These are phyloP conservation scores for Brachynemurus nebulosus DNA, from an alignment of 2,888 invertebrate species.

Conservation along the genomic window DNA sequence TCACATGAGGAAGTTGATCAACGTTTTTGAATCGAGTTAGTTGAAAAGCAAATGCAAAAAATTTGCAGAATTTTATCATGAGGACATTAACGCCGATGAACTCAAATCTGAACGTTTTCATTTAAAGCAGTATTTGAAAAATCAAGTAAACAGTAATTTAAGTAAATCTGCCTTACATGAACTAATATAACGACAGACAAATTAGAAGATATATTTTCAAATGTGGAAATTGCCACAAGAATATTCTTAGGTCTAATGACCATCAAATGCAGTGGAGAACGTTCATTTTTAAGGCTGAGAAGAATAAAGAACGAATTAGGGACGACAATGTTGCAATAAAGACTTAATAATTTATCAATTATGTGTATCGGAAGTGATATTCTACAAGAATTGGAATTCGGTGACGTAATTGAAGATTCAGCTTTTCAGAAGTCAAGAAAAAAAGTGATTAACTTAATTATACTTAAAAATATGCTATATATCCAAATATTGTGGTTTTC, in stretches of 20 bases:
- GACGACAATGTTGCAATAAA: slow-evolving; percentile 11
- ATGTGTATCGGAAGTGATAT: slow-evolving; percentile 12
- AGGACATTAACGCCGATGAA: slow-evolving; percentile 8
- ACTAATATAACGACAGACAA: slow-evolving; percentile 9
- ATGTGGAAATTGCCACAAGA: slow-evolving; percentile 11
- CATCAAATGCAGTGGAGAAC: slow-evolving; percentile 12
- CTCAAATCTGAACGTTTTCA: slow-evolving; percentile 12
- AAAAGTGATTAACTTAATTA: too few species aligned
- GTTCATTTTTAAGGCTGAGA: slow-evolving; percentile 11
- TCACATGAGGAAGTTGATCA: neutral
- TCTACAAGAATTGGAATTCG: slow-evolving; percentile 11
- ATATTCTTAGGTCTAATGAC: slow-evolving; percentile 11
- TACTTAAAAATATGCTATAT: too few species aligned
- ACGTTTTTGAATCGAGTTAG: neutral
- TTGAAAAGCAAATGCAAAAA: slow-evolving; percentile 3
- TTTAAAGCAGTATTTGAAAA: slow-evolving; percentile 8
- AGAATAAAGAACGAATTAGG: slow-evolving; percentile 12
- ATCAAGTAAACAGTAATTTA: slow-evolving; percentile 4
- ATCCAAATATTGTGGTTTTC: too few species aligned
- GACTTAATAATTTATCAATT: slow-evolving; percentile 11
- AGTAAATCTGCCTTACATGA: slow-evolving; percentile 8
- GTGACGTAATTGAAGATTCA: slow-evolving; percentile 13
- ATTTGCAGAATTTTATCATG: slow-evolving; percentile 10
- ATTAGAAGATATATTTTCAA: slow-evolving; percentile 13
- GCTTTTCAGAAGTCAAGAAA: slow-evolving; percentile 10